Percentiles rank a stretch among this genome's conserved stretches.
Evolutionary conservation across 2,888 invertebrate genomes (phyloP).

Genomic region (Anthophora plumipes): DNA sequence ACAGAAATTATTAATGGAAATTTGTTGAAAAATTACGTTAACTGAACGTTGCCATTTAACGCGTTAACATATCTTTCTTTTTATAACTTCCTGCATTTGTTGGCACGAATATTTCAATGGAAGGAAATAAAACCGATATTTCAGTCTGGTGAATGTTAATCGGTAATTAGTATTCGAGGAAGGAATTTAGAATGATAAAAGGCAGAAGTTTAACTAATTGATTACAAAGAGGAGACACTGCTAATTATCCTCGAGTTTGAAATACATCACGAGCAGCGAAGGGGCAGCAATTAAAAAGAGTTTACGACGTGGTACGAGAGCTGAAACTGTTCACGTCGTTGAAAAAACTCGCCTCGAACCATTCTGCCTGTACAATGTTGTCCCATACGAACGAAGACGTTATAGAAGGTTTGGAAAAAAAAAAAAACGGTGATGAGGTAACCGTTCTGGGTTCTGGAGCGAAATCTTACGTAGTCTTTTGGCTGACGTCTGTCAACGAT

Average conservation of each 20-base stretch:
- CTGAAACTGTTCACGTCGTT: not conserved
- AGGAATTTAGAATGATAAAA: conserved; percentile 10
- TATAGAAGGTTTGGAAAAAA: not conserved
- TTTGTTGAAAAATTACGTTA: too few species aligned
- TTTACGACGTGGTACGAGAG: conserved; percentile 11
- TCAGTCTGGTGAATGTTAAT: not conserved
- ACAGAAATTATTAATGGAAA: too few species aligned
- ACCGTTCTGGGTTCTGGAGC: conserved; percentile 30
- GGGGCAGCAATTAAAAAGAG: conserved; percentile 21
- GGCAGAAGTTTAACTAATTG: conserved; percentile 13
- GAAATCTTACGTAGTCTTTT: conserved; percentile 34
- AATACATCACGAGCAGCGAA: not conserved
- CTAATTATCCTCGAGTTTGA: conserved; percentile 21
- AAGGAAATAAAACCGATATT: too few species aligned
- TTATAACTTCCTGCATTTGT: too few species aligned
- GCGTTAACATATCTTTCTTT: too few species aligned
- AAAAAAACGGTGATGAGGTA: conserved; percentile 38
- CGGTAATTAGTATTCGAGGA: not conserved
- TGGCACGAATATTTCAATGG: too few species aligned
- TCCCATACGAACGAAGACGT: conserved; percentile 13
- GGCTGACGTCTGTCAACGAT: conserved; percentile 29
- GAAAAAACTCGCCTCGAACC: conserved; percentile 7
- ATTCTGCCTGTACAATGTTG: conserved; percentile 6
- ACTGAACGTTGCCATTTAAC: too few species aligned
- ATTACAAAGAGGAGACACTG: not conserved